Evolutionary conservation across 2,797 vertebrate genomes (phyloP).

Genomic region (Cynopterus sphinx): DNA sequence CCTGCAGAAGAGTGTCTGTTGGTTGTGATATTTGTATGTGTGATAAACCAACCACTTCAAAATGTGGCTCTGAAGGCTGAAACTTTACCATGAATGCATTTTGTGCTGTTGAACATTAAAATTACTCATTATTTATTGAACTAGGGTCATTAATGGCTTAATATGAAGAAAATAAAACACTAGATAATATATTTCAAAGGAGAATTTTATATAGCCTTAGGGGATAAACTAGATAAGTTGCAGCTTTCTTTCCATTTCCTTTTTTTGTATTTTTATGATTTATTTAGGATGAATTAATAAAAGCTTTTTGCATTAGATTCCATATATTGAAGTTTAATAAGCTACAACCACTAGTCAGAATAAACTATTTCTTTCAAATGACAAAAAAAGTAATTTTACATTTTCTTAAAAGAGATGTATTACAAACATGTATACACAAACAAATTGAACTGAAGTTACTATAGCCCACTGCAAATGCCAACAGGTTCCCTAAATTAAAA

Average conservation of each 20-base stretch:
- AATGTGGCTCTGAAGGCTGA: background rate
- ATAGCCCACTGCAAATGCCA: background rate
- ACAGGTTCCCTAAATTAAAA: constrained; percentile 50
- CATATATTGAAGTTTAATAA: constrained; percentile 53
- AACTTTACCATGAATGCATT: background rate
- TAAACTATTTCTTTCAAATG: constrained; percentile 56
- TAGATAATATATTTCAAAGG: background rate
- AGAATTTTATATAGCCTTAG: constrained; percentile 25
- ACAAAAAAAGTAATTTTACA: constrained; percentile 10
- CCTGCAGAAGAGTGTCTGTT: background rate
- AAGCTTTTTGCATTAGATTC: constrained; percentile 51
- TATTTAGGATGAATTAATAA: constrained; percentile 64
- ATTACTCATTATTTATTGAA: constrained; percentile 18
- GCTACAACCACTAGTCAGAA: constrained; percentile 6
- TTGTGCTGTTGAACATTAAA: background rate
- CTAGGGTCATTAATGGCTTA: background rate
- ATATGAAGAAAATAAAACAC: constrained; percentile 26
- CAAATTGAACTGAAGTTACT: background rate
- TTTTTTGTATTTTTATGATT: constrained; percentile 63
- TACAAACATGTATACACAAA: background rate
- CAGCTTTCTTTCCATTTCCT: background rate
- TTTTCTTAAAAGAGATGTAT: constrained; percentile 50
- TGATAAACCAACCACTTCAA: constrained; percentile 15
- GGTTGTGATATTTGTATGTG: background rate
- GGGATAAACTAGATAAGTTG: background rate